Percentiles rank a stretch among this genome's conserved stretches.
phyloP scores from a whole-genome alignment of 2,113 vertebrate species.

The Toxostoma redivivum region DNA sequence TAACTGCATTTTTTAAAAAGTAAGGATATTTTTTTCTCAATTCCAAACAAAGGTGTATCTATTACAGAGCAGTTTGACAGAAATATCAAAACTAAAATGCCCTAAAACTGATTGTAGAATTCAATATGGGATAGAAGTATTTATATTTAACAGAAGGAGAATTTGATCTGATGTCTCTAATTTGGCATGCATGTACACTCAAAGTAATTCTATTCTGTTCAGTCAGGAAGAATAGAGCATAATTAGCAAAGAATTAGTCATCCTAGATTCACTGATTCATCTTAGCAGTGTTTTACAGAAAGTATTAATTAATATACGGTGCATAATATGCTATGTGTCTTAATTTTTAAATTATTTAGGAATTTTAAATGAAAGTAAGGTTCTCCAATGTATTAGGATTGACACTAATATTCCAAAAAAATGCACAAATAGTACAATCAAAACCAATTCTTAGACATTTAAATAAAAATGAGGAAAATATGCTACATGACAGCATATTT shows the following conservation, averaged over 20 bases:
- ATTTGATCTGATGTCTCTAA: not conserved
- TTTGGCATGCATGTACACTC: not conserved
- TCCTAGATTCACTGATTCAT: not conserved
- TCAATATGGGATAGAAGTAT: not conserved
- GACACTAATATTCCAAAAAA: not conserved
- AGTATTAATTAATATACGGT: not conserved
- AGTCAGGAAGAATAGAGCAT: not conserved
- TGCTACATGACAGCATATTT: not conserved
- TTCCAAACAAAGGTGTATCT: not conserved
- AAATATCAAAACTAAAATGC: not conserved
- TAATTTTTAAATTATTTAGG: not conserved
- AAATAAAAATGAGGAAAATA: not conserved
- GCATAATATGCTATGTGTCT: not conserved
- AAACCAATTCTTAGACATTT: not conserved
- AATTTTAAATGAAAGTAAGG: not conserved
- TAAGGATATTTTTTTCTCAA: not conserved
- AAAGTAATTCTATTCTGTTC: not conserved
- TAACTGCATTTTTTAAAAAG: not conserved
- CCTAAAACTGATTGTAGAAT: not conserved
- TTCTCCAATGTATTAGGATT: not conserved
- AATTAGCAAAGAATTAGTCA: slow-evolving; percentile 19
- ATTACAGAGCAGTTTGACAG: not conserved
- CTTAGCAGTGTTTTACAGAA: slow-evolving; percentile 15
- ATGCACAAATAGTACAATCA: not conserved
- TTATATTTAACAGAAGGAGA: not conserved